Evolutionary conservation across 2,888 invertebrate species (phyloP), one percentile per base, ranked within the genome.

Genomic region (Callinectes sapidus): DNA sequence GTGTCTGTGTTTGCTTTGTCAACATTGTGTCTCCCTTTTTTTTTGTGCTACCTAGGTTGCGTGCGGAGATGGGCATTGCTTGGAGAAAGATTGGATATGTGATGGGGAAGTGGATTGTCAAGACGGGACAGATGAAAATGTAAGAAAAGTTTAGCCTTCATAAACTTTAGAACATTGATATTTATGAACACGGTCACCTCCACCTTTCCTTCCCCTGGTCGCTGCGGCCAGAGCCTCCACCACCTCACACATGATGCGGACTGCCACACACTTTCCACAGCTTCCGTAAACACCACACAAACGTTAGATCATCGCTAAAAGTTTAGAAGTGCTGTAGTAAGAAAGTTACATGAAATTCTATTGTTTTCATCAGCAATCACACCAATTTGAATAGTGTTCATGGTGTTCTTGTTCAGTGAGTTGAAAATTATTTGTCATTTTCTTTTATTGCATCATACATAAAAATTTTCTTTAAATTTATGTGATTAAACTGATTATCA

Each of bases 51-150:
- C 28, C n/a, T 93, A 93, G 92, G 91, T 93, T 77, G 61, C 32
- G 92, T 93, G 92, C 85, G 91, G 86, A 86, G 91, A 91, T 90
- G 92, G 92, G 66, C 54, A 88, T 85, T 93, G 92, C 91, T 91
- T 93, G 91, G 88, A 93, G 66, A 93, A 89, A 91, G 71, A 87
- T 61, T 93, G 92, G 92, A 90, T 89, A 48, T 99, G 99, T 95
- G 97, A 99, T 96, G 97, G 97, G 95, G 97, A 97, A 94, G 97
- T 97, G 91, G 98, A 99, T 96, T 99, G 99, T 95, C 97, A 98
- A 35, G 97, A 97, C 95, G 98, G 97, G 96, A 98, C 98, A 95
- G 99, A 99, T 95, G 99, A 99, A 96, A 98, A 93, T 89, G 92
- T 93, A 93, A 91, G 92, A 90, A 77, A 71, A 61, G 48, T 48